These are phyloP conservation scores for Cephus runcator DNA, from an alignment of 2,888 invertebrate species.

Conservation along the genomic window DNA sequence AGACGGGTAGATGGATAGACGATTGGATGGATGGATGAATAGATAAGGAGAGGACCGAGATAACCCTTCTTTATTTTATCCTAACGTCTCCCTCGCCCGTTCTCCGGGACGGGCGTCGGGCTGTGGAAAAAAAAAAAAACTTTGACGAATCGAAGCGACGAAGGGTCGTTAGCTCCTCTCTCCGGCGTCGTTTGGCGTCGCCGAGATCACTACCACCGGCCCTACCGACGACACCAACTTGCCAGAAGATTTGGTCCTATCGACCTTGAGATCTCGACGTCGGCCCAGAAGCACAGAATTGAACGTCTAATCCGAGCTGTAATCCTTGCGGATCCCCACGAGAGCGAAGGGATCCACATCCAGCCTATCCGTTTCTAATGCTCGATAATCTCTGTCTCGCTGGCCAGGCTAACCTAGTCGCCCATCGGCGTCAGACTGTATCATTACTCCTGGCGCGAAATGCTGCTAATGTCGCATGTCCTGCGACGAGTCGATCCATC, in stretches of 20 bases:
- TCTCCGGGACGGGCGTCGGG: constrained; percentile 26
- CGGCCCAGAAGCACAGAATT: constrained; percentile 40
- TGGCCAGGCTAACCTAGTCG: constrained; percentile 23
- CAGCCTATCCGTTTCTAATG: constrained; percentile 51
- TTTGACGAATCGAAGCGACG: neutral
- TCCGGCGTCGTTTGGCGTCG: neutral
- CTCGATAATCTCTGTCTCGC: constrained; percentile 40
- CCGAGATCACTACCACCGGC: neutral
- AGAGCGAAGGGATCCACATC: constrained; percentile 32
- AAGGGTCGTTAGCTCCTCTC: neutral
- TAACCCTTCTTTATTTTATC: neutral
- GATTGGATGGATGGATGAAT: neutral
- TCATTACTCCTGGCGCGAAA: constrained; percentile 48
- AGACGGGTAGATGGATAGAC: neutral
- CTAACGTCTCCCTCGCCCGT: neutral
- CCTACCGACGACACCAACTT: neutral
- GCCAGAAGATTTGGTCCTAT: neutral
- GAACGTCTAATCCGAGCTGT: constrained; percentile 47
- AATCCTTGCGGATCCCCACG: constrained; percentile 52
- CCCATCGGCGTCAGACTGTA: constrained; percentile 48
- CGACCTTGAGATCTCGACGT: constrained; percentile 40
- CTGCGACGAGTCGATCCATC: neutral
- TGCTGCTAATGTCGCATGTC: constrained; percentile 44
- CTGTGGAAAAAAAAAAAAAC: neutral
- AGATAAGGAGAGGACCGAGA: neutral